A percentile compares a stretch with the other conserved stretches of the same genome.
Conservation (phyloP, 2,113 vertebrate genomes). For the Poeciliopsis prolifica region DNA sequence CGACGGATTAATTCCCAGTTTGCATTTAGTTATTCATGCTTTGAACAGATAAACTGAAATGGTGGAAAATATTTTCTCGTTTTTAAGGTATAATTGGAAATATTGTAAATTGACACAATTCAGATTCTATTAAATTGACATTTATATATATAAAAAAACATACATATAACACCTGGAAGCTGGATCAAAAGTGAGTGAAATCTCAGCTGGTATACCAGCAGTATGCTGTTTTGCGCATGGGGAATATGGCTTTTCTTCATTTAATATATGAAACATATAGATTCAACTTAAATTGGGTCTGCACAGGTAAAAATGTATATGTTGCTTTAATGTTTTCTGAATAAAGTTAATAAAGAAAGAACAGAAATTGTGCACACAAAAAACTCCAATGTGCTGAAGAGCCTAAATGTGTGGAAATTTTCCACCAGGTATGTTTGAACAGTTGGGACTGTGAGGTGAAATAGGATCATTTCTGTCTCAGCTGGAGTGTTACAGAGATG, state of each 20-base stretch:
- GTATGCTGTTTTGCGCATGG: not conserved
- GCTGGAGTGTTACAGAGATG: slow-evolving; percentile 22
- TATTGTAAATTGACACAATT: not conserved
- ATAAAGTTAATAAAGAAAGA: not conserved
- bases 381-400: not conserved
- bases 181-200: too few species aligned
- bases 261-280: not conserved
- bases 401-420: slow-evolving; percentile 5
- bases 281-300: not conserved
- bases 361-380: not conserved
- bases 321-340: not conserved
- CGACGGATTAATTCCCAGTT: not conserved
- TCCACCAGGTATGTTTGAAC: slow-evolving; percentile 16
- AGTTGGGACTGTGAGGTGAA: slow-evolving; percentile 16
- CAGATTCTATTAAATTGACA: not conserved
- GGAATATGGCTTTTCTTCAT: not conserved
- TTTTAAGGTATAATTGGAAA: not conserved
- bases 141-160: not conserved
- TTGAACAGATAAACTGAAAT: not conserved
- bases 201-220: too few species aligned
- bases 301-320: too few species aligned
- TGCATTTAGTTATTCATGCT: not conserved
- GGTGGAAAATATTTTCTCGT: too few species aligned
- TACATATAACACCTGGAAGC: not conserved
- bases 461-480: slow-evolving; percentile 35